Evolutionary conservation across 2,797 vertebrate genomes (phyloP).

Genomic region (Oreochromis mossambicus): DNA sequence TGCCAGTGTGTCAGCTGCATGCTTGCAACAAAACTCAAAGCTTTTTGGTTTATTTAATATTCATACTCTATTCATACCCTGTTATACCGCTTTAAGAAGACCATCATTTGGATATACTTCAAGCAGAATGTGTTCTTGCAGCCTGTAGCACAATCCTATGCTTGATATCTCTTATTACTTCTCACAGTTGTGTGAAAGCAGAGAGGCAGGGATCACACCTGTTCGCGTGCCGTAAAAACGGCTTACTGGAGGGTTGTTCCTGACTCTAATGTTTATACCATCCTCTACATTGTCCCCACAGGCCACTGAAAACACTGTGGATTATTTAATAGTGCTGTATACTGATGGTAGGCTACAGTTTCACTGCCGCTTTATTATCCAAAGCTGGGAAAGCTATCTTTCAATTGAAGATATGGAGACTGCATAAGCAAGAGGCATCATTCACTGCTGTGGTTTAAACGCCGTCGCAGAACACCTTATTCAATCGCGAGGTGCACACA

Average conservation of each 20-base stretch:
- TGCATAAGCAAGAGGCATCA: slow-evolving; percentile 3
- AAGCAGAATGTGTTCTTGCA: slow-evolving; percentile 40
- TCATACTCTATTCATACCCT: slow-evolving; percentile 28
- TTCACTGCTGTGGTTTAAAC: slow-evolving; percentile 15
- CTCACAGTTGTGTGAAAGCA: slow-evolving; percentile 56
- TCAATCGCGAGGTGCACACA: slow-evolving; percentile 43
- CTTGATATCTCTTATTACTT: slow-evolving; percentile 53
- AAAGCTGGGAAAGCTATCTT: slow-evolving; percentile 50
- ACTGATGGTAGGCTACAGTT: slow-evolving; percentile 58
- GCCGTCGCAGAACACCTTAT: slow-evolving; percentile 7
- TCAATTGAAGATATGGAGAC: slow-evolving; percentile 42
- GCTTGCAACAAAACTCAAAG: background rate
- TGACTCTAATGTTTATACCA: slow-evolving; percentile 65
- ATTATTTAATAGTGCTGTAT: slow-evolving; percentile 64
- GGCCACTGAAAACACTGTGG: slow-evolving; percentile 55
- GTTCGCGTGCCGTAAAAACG: slow-evolving; percentile 52
- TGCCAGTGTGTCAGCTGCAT: background rate
- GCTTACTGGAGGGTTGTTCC: slow-evolving; percentile 55
- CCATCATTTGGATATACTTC: slow-evolving; percentile 53
- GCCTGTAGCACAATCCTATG: slow-evolving; percentile 43
- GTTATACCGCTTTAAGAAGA: slow-evolving; percentile 25
- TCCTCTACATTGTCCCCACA: slow-evolving; percentile 44
- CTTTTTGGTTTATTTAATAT: slow-evolving; percentile 22
- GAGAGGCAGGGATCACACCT: slow-evolving; percentile 64
- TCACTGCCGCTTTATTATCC: slow-evolving; percentile 58